Evolutionary conservation across 2,888 invertebrate species (phyloP).

Genomic region (Pseudococcus jackbeardsleyi): DNA sequence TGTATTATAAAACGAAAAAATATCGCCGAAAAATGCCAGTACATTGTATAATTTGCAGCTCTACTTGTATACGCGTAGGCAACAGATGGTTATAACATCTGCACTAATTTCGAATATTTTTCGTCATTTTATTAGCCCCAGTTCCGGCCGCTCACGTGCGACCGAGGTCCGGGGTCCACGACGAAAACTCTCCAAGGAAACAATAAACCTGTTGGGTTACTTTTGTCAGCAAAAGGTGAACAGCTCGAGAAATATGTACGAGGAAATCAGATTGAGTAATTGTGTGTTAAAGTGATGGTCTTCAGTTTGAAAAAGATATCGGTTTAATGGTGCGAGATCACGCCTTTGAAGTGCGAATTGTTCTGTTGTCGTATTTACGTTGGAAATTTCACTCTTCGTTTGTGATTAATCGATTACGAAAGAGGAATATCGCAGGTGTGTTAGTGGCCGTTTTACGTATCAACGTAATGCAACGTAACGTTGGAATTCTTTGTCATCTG

Average conservation of each 20-base stretch:
- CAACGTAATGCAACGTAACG: background rate
- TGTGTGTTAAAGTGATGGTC: constrained; percentile 49
- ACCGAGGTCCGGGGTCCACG: background rate
- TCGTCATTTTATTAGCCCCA: constrained; percentile 45
- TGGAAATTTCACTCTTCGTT: constrained; percentile 27
- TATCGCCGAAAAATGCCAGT: background rate
- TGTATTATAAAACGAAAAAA: background rate
- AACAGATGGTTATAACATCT: constrained; percentile 54
- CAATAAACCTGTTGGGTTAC: constrained; percentile 48
- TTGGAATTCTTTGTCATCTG: constrained; percentile 11
- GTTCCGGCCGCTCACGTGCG: constrained; percentile 50
- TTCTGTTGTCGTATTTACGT: background rate
- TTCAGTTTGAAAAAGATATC: constrained; percentile 10
- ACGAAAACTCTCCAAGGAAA: constrained; percentile 45
- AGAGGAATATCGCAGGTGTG: constrained; percentile 32
- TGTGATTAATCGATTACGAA: constrained; percentile 39
- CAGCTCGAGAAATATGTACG: constrained; percentile 36
- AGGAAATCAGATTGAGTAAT: constrained; percentile 43
- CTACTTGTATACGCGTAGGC: background rate
- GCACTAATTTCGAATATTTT: constrained; percentile 35
- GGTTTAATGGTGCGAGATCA: constrained; percentile 54
- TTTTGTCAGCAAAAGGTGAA: background rate
- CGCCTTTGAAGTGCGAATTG: constrained; percentile 41
- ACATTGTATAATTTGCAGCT: constrained; percentile 20
- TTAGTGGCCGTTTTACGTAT: constrained; percentile 10